A percentile compares a stretch with the other conserved stretches of the same genome.
phyloP scores from a whole-genome alignment of 1,140 invertebrate species.

The Hypsibius dujardini region DNA sequence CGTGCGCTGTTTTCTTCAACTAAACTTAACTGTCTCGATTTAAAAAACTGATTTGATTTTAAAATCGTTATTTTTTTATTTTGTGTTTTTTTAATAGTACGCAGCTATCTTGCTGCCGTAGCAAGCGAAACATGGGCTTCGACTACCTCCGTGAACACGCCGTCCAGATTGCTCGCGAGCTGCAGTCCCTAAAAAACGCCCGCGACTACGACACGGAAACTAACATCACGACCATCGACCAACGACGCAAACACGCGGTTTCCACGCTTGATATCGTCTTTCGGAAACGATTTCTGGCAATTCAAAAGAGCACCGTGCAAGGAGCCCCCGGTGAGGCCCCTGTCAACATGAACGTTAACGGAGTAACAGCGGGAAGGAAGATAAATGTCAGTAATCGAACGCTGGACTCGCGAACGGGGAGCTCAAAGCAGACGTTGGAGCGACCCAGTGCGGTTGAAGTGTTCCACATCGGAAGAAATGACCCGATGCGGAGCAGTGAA shows the following conservation, averaged over 20 bases:
- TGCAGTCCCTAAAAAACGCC: slow-evolving; percentile 16
- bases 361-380: not conserved
- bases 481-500: not conserved
- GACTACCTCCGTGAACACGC: slow-evolving; percentile 13
- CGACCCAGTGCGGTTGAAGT: not conserved
- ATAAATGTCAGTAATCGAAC: not conserved
- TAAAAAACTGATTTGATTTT: too few relatives aligned
- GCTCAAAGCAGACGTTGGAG: not conserved
- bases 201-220: not conserved
- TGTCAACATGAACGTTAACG: not conserved
- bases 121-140: not conserved
- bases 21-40: too few relatives aligned
- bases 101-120: not conserved
- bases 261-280: slow-evolving; percentile 13
- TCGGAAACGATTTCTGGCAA: not conserved
- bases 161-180: slow-evolving; percentile 2
- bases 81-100: not conserved
- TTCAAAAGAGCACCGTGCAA: not conserved
- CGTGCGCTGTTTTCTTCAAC: too few relatives aligned
- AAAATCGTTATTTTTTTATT: too few relatives aligned
- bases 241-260: not conserved
- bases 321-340: not conserved
- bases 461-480: slow-evolving; percentile 6
- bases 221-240: not conserved
- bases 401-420: slow-evolving; percentile 1